phyloP scores from a whole-genome alignment of 2,113 vertebrate species.

The Cacatua alba region DNA sequence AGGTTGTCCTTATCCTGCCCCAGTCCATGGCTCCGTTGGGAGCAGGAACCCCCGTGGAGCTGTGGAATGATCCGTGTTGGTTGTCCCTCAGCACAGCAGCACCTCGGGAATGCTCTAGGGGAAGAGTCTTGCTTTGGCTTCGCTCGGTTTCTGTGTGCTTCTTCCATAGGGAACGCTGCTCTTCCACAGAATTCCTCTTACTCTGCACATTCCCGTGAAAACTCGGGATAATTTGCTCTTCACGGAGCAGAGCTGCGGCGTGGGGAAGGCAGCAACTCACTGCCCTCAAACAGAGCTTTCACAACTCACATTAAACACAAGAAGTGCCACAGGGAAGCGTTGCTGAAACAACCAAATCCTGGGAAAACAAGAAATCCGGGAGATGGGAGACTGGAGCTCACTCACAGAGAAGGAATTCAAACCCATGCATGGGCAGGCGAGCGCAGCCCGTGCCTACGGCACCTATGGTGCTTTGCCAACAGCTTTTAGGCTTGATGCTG shows the following conservation, averaged over 20 bases:
- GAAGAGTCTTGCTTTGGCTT: background rate
- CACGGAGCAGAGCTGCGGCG: background rate
- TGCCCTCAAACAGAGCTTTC: background rate
- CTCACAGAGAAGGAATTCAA: background rate
- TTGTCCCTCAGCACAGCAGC: background rate
- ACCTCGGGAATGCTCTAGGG: background rate
- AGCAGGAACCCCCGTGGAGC: background rate
- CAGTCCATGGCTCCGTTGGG: background rate
- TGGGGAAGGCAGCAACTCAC: background rate
- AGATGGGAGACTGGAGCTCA: background rate
- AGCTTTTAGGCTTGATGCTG: too few species aligned
- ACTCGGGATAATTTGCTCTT: background rate
- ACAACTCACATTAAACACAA: fast-evolving
- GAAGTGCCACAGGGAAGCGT: background rate
- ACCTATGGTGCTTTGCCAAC: background rate
- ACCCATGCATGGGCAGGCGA: background rate
- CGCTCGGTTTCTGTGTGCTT: background rate
- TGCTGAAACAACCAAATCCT: background rate
- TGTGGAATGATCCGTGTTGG: background rate
- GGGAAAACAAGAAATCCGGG: background rate
- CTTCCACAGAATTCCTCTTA: background rate
- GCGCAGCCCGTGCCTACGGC: background rate
- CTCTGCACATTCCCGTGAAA: background rate
- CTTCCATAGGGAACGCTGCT: background rate
- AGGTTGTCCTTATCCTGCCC: background rate